Conservation (phyloP, 2,113 vertebrate species). For the Mesoclemmys tuberculata region DNA sequence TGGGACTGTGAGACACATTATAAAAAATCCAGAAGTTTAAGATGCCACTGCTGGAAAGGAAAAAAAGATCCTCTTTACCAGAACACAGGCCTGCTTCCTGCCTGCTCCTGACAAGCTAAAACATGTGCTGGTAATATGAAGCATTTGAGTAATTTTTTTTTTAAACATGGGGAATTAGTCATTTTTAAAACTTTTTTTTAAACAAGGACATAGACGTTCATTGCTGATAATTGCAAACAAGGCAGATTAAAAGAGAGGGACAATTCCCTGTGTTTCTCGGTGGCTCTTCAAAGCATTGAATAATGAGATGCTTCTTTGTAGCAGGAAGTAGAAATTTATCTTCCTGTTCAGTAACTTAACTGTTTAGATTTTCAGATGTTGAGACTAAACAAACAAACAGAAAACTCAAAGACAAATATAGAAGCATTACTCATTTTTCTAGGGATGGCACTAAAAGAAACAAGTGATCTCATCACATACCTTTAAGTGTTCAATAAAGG, state of each 20-base stretch:
- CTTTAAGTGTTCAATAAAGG: conserved; percentile 16
- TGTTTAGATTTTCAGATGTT: neutral
- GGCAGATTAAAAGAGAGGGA: neutral
- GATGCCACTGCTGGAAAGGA: neutral
- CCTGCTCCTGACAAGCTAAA: neutral
- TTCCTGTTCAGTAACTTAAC: neutral
- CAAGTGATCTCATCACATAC: neutral
- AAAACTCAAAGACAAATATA: neutral
- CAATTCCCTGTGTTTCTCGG: neutral
- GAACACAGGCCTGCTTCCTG: neutral
- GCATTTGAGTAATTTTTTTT: neutral
- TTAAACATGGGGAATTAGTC: neutral
- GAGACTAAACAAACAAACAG: neutral
- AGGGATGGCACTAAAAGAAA: neutral
- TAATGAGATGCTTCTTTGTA: neutral
- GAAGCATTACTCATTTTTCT: conserved; percentile 38
- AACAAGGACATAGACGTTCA: neutral
- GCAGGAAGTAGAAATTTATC: neutral
- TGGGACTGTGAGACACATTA: neutral
- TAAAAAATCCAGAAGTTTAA: neutral
- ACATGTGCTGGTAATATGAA: neutral
- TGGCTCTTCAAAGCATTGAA: neutral
- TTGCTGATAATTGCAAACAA: neutral
- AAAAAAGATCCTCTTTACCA: neutral
- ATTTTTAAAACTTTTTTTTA: neutral